Evolutionary conservation across 2,113 vertebrate genomes (phyloP).

Genomic region (Agelaius phoeniceus): DNA sequence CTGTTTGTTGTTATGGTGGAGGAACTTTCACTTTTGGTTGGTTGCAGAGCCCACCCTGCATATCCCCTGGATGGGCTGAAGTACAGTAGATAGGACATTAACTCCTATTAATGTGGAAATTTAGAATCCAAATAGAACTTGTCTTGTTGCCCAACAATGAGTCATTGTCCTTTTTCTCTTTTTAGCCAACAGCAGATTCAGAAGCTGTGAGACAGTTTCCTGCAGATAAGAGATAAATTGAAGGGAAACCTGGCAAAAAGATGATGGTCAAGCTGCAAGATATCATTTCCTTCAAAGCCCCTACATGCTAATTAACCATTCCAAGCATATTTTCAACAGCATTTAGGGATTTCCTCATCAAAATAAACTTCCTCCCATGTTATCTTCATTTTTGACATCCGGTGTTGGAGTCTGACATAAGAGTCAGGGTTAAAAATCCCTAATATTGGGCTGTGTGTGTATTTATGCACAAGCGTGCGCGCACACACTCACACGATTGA

Average conservation of each 20-base stretch:
- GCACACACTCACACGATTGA: constrained; percentile 12
- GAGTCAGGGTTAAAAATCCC: background rate
- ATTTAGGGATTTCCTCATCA: constrained; percentile 84
- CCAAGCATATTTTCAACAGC: constrained; percentile 77
- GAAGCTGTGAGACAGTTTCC: constrained; percentile 81
- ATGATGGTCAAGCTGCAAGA: constrained; percentile 58
- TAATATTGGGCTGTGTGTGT: background rate
- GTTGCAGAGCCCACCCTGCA: constrained; percentile 63
- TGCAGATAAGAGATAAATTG: constrained; percentile 82
- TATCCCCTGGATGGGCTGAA: constrained; percentile 54
- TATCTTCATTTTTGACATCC: constrained; percentile 73
- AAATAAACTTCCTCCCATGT: constrained; percentile 77
- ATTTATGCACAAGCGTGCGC: background rate
- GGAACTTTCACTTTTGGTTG: constrained; percentile 72
- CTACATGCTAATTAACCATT: constrained; percentile 77
- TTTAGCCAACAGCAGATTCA: constrained; percentile 70
- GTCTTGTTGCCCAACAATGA: constrained; percentile 70
- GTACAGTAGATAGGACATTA: constrained; percentile 23
- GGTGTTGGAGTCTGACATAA: background rate
- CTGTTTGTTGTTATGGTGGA: constrained; percentile 66
- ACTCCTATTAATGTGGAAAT: constrained; percentile 56
- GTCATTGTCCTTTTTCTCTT: constrained; percentile 73
- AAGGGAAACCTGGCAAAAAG: constrained; percentile 72
- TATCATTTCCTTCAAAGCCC: constrained; percentile 72
- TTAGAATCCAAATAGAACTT: constrained; percentile 50